Percentiles rank a stretch among this genome's conserved stretches.
These are phyloP conservation scores for Gambusia yucatana DNA, from an alignment of 2,797 vertebrate species.

Conservation along the genomic window DNA sequence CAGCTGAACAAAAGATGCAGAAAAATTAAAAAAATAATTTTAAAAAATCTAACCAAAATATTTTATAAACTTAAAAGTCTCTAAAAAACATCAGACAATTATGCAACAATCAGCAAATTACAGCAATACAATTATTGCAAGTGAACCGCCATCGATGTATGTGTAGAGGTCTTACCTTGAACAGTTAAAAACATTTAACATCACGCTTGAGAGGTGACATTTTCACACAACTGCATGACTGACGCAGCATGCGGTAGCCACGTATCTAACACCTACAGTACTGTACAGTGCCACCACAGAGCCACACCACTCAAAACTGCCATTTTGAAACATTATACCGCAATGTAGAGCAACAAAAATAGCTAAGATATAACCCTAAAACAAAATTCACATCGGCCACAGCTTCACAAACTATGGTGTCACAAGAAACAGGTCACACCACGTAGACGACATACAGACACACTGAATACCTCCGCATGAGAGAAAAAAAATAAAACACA, in stretches of 20 bases:
- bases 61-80: conserved; percentile 47
- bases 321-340: conserved; percentile 10
- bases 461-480: conserved; percentile 62
- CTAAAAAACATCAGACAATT: conserved; percentile 40
- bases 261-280: conserved; percentile 74
- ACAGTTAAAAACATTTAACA: conserved; percentile 72
- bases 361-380: conserved; percentile 7
- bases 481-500: conserved; percentile 67
- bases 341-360: conserved; percentile 25
- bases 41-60: conserved; percentile 52
- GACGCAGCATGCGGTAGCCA: conserved; percentile 81
- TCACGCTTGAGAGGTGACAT: conserved; percentile 59
- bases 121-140: conserved; percentile 33
- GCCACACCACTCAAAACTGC: conserved; percentile 57
- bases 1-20: not conserved
- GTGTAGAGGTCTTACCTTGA: conserved; percentile 75
- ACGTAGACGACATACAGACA: conserved; percentile 56
- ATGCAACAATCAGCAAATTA: conserved; percentile 47
- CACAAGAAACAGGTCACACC: conserved; percentile 54
- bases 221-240: conserved; percentile 74
- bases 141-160: conserved; percentile 62
- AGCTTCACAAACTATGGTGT: conserved; percentile 60
- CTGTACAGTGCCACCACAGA: conserved; percentile 78
- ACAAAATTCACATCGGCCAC: conserved; percentile 46
- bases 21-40: conserved; percentile 39